Evolutionary conservation across 2,113 vertebrate genomes (phyloP), one percentile per base, ranked within the genome.

Genomic region (Phrynocephalus versicolor): DNA sequence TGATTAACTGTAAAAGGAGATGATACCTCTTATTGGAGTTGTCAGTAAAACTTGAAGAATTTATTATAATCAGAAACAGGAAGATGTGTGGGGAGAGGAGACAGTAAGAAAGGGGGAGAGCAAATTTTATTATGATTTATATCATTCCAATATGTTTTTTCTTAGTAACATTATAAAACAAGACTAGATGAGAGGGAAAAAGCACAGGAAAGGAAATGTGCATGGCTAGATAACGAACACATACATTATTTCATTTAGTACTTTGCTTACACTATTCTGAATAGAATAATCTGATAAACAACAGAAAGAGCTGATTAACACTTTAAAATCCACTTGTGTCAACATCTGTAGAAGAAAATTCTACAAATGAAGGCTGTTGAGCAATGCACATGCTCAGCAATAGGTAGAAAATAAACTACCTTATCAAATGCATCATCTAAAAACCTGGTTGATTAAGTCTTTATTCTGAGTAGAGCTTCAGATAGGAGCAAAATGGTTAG

Each of bases 1-100:
- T 86, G 16, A 87, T 84, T 77, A 89, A 51, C 71, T 84, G 81
- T 85, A 51, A 85, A 37, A 90, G 57, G 6, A 21, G 81, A 85
- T 86, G 65, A 79, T 72, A 37, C 2, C 88, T 87, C 6, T 87
- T 86, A 79, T n/a, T 88, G 0, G 6, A 1, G 35, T 73, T 79
- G 8, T n/a, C 72, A 57, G 81, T 88, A 83, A 77, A 88, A 85
- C 33, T 58, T 85, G 23, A 80, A 74, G 21, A 70, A 89, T 1
- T 77, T 71, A 71, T 1, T 1, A 60, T 58, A 58, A 72, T 0
- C 79, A 2, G n/a, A 81, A 86, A 25, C 4, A 82, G 2, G 39
- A 91, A 80, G 1, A 3, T 80, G 0, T 0, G 71, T n/a, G 88
- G 33, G 75, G 14, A 7, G 57, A 8, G 13, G n/a, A n/a, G n/a